Conservation (phyloP, 2,888 invertebrate genomes). For the Caenorhabditis zanzibari region DNA sequence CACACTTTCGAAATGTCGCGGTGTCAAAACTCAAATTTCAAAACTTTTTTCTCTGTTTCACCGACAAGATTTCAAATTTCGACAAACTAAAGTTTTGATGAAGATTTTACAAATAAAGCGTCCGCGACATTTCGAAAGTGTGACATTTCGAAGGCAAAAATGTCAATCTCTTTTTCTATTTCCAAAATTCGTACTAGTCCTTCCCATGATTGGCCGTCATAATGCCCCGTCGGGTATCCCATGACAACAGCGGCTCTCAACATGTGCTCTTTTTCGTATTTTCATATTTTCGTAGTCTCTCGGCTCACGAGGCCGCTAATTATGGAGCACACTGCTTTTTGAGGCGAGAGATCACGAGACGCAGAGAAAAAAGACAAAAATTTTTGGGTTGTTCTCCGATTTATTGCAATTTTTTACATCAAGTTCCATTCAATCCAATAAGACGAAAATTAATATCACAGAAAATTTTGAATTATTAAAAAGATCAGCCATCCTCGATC, state of each 20-base stretch:
- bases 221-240: conserved; percentile 4
- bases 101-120: no score
- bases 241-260: not conserved
- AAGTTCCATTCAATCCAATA: conserved; percentile 48
- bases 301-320: not conserved
- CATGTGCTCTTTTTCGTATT: not conserved
- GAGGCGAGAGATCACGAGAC: not conserved
- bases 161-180: no score
- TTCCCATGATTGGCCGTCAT: not conserved
- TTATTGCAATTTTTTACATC: conserved; percentile 34
- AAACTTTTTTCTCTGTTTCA: no score
- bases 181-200: not conserved
- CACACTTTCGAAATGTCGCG: no score
- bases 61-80: no score
- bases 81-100: no score
- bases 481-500: conserved; percentile 43
- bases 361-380: not conserved
- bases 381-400: conserved; percentile 12
- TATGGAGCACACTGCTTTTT: not conserved
- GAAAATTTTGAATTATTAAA: conserved; percentile 29
- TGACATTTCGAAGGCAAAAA: no score
- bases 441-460: not conserved
- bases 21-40: no score
- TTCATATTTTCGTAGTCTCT: conserved; percentile 1
- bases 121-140: no score